These are phyloP conservation scores for Rhamnusium bicolor DNA, from an alignment of 2,888 invertebrate genomes.

Conservation along the genomic window DNA sequence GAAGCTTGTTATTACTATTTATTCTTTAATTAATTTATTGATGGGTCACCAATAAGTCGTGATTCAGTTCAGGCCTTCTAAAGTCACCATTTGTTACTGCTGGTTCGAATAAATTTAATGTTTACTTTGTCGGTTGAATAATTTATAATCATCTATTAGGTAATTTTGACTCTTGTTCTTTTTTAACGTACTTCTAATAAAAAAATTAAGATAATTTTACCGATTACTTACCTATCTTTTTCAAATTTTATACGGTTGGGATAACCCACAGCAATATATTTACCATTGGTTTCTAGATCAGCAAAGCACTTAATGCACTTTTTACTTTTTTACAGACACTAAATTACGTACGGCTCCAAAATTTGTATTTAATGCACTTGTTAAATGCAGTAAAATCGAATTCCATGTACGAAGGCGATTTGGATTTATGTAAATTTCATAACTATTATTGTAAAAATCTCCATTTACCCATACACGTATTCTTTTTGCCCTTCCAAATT, in stretches of 20 bases:
- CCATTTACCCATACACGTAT: constrained; percentile 44
- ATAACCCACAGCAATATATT: constrained; percentile 37
- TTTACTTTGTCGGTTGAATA: too few relatives aligned
- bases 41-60: too few relatives aligned
- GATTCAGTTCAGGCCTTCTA: too few relatives aligned
- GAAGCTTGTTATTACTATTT: too few relatives aligned
- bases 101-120: too few relatives aligned
- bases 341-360: constrained; percentile 43
- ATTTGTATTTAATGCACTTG: constrained; percentile 29
- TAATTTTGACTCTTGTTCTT: too few relatives aligned
- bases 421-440: constrained; percentile 42
- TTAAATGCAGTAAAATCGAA: constrained; percentile 35
- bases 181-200: too few relatives aligned
- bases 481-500: constrained; percentile 40
- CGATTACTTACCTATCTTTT: constrained; percentile 21
- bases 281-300: constrained; percentile 35
- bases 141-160: too few relatives aligned
- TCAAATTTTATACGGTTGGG: constrained; percentile 35
- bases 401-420: constrained; percentile 44
- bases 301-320: constrained; percentile 37
- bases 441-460: constrained; percentile 30
- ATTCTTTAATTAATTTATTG: too few relatives aligned
- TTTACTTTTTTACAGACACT: constrained; percentile 33
- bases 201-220: not conserved
- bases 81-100: too few relatives aligned